phyloP scores from a whole-genome alignment of 2,888 invertebrate genomes.

The Drosophila putrida region DNA sequence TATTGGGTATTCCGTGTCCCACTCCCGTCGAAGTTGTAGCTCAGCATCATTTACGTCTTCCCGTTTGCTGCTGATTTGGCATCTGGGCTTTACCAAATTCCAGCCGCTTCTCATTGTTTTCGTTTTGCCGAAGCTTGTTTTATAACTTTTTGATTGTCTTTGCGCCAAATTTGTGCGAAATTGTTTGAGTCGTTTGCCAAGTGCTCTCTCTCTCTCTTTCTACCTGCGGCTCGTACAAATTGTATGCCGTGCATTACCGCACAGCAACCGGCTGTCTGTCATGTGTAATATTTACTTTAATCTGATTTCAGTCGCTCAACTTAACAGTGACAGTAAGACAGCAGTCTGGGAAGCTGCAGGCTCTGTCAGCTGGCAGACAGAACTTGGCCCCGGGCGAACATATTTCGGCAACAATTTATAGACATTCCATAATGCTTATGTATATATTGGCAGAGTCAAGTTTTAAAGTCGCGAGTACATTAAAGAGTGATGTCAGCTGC shows the following conservation, averaged over 20 bases:
- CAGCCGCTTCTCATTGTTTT: constrained; percentile 55
- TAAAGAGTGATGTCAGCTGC: constrained; percentile 47
- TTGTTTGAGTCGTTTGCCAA: constrained; percentile 60
- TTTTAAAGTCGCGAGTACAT: constrained; percentile 59
- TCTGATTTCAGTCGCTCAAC: constrained; percentile 76
- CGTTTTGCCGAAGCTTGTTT: constrained; percentile 71
- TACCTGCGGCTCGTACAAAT: constrained; percentile 53
- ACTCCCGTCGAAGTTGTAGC: constrained; percentile 14
- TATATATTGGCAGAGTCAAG: constrained; percentile 28
- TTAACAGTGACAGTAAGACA: constrained; percentile 57
- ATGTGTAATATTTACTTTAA: constrained; percentile 72
- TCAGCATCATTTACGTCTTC: constrained; percentile 49
- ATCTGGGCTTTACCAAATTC: constrained; percentile 46
- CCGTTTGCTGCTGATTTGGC: constrained; percentile 44
- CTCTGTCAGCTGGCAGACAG: constrained; percentile 31
- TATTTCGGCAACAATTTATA: constrained; percentile 66
- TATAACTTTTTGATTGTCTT: constrained; percentile 83
- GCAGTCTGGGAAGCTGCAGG: constrained; percentile 4
- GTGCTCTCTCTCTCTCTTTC: constrained; percentile 13
- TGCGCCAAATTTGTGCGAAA: constrained; percentile 77
- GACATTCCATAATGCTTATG: constrained; percentile 39
- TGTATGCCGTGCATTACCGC: constrained; percentile 42
- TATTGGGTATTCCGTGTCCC: constrained; percentile 26
- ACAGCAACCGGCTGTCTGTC: constrained; percentile 39
- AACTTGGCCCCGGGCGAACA: constrained; percentile 65